Conservation (phyloP, 2,888 invertebrate species). For the Sesamia inferens region DNA sequence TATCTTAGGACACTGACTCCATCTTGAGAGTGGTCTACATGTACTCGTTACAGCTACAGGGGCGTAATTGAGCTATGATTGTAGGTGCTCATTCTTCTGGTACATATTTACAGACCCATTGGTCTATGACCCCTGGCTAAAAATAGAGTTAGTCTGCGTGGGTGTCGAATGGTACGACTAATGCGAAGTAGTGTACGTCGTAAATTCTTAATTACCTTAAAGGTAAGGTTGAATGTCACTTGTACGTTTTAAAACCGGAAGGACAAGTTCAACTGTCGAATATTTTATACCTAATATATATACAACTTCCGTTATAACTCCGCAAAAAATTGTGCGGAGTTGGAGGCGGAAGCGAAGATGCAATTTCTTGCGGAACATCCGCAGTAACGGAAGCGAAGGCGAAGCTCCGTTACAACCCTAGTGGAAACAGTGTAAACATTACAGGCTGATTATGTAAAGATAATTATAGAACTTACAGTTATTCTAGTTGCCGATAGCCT, state of each 20-base stretch:
- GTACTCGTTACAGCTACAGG: constrained; percentile 11
- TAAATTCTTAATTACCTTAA: background rate
- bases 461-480: no score
- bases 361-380: no score
- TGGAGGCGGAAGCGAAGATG: no score
- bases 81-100: background rate
- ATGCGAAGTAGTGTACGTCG: background rate
- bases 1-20: constrained; percentile 65
- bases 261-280: no score
- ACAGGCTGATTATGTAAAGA: no score
- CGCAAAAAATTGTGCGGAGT: no score
- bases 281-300: no score
- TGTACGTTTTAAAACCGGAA: background rate
- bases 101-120: constrained; percentile 33
- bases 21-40: constrained; percentile 32
- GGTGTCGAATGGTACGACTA: background rate
- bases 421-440: no score
- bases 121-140: background rate
- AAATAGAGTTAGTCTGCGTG: constrained; percentile 11
- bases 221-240: background rate
- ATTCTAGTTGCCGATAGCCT: no score
- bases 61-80: constrained; percentile 28
- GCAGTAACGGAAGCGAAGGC: no score
- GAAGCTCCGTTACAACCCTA: no score
- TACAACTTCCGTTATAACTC: no score